phyloP scores from a whole-genome alignment of 2,797 vertebrate species.

The Malacoctenus gilli region DNA sequence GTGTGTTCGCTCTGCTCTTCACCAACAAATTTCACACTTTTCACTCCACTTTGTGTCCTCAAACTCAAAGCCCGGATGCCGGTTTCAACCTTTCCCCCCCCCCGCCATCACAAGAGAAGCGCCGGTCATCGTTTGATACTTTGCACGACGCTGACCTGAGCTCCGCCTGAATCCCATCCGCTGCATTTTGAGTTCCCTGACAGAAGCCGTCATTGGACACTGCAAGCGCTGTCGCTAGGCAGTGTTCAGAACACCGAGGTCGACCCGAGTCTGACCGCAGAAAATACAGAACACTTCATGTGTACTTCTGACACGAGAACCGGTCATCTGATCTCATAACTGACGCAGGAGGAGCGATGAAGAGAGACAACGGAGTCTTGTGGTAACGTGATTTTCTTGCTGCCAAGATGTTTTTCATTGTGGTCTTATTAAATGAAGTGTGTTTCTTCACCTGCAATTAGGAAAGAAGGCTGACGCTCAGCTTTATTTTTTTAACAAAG shows the following conservation, averaged over 20 bases:
- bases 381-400: neutral
- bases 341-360: no score
- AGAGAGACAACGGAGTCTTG: neutral
- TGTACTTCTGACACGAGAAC: no score
- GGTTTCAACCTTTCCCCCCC: constrained; percentile 26
- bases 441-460: constrained; percentile 25
- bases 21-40: constrained; percentile 5
- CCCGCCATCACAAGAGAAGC: constrained; percentile 12
- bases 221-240: constrained; percentile 8
- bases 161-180: constrained; percentile 18
- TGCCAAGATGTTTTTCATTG: neutral
- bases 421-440: constrained; percentile 1
- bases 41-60: constrained; percentile 10
- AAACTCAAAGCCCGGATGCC: constrained; percentile 1
- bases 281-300: no score
- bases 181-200: constrained; percentile 27
- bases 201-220: constrained; percentile 26
- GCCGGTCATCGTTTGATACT: constrained; percentile 29
- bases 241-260: constrained; percentile 20
- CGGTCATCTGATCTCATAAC: no score
- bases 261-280: neutral
- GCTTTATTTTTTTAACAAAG: neutral
- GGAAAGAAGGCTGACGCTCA: constrained; percentile 2
- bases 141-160: constrained; percentile 25
- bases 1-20: no score